A percentile compares a stretch with the other conserved stretches of the same genome.
Conservation (phyloP, 2,888 invertebrate species). For the Sialis lutaria region DNA sequence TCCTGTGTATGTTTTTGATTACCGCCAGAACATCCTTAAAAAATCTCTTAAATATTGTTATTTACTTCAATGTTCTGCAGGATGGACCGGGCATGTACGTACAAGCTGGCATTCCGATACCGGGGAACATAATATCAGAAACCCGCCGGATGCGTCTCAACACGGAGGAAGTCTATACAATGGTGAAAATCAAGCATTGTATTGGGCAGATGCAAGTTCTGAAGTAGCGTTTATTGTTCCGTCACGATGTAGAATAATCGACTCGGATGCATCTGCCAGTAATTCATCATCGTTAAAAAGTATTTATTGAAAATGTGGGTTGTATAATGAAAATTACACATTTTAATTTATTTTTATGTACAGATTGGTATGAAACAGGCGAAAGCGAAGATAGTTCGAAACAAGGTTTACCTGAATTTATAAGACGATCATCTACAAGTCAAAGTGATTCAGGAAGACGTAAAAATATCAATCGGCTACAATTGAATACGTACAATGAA, state of each 20-base stretch:
- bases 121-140: slow-evolving; percentile 9
- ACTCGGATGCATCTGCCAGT: not conserved
- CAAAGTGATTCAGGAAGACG: slow-evolving; percentile 12
- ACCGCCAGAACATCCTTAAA: not conserved
- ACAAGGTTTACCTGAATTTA: slow-evolving; percentile 23
- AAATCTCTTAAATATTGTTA: not conserved
- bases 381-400: slow-evolving; percentile 10
- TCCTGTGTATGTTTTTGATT: too few species aligned
- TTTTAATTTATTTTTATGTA: not conserved
- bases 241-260: slow-evolving; percentile 18
- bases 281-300: slow-evolving; percentile 1
- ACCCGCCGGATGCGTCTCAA: slow-evolving; percentile 15
- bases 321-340: not conserved
- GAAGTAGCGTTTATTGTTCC: slow-evolving; percentile 95
- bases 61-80: slow-evolving; percentile 11
- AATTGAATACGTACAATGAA: slow-evolving; percentile 27
- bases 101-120: slow-evolving; percentile 56
- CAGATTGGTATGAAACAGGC: slow-evolving; percentile 5
- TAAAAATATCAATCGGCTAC: slow-evolving; percentile 34
- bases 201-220: slow-evolving; percentile 89
- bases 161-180: slow-evolving; percentile 61
- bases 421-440: slow-evolving; percentile 1
- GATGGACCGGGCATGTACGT: slow-evolving; percentile 78
- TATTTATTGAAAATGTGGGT: slow-evolving; percentile 1
- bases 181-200: slow-evolving; percentile 69